Percentiles rank a stretch among this genome's conserved stretches.
phyloP scores from a whole-genome alignment of 2,113 vertebrate genomes.

The Lathamus discolor region DNA sequence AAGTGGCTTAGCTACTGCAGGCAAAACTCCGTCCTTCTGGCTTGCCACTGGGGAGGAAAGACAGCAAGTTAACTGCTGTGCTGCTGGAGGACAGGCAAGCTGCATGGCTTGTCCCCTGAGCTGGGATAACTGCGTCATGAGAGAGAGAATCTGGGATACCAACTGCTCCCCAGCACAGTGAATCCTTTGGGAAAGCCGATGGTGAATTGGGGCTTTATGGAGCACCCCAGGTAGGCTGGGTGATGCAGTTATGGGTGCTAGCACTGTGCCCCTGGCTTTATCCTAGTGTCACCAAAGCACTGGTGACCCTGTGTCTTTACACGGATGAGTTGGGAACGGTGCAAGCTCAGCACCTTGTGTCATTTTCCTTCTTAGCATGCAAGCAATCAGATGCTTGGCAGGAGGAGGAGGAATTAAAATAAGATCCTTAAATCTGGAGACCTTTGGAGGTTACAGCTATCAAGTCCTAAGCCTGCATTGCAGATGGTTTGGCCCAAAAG shows the following conservation, averaged over 20 bases:
- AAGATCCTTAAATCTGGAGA: constrained; percentile 37
- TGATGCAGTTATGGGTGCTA: neutral
- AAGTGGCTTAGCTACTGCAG: constrained; percentile 21
- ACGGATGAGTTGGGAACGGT: neutral
- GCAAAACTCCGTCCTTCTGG: neutral
- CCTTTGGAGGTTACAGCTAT: neutral
- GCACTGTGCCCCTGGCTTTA: neutral
- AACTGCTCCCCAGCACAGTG: neutral
- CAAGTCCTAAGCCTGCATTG: constrained; percentile 20
- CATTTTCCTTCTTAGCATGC: constrained; percentile 29
- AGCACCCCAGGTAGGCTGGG: neutral
- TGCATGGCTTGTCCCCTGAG: neutral
- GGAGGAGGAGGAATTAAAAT: constrained; percentile 37
- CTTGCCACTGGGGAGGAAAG: neutral
- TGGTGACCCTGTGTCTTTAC: neutral
- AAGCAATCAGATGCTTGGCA: constrained; percentile 34
- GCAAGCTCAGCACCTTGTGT: constrained; percentile 53
- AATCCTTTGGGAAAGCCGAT: neutral
- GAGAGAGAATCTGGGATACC: neutral
- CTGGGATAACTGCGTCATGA: neutral
- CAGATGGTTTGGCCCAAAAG: constrained; percentile 23
- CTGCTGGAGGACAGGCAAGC: neutral
- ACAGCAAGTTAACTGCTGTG: neutral
- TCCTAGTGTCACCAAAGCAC: neutral
- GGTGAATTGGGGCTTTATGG: neutral